These are phyloP conservation scores for Synanthedon tipuliformis DNA, from an alignment of 2,888 invertebrate genomes.

Conservation along the genomic window DNA sequence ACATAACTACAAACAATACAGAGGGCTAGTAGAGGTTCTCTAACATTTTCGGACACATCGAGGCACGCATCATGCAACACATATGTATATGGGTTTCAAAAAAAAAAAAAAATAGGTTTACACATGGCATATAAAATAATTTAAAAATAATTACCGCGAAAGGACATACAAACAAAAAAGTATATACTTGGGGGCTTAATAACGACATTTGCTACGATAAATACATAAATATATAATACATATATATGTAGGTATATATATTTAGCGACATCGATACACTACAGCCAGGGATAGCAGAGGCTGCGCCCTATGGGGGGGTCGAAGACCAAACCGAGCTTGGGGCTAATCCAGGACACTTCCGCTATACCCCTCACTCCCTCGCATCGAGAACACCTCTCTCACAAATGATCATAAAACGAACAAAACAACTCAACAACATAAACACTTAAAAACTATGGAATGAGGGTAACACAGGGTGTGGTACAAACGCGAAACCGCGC, in stretches of 20 bases:
- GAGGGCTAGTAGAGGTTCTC: slow-evolving; percentile 56
- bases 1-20: slow-evolving; percentile 65
- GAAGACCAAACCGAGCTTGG: slow-evolving; percentile 61
- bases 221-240: slow-evolving; percentile 40
- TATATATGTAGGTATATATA: slow-evolving; percentile 35
- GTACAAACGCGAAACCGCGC: slow-evolving; percentile 29
- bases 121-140: slow-evolving; percentile 19
- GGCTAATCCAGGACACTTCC: slow-evolving; percentile 64
- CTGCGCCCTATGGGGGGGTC: slow-evolving; percentile 64
- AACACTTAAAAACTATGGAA: slow-evolving; percentile 42
- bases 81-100: slow-evolving; percentile 48
- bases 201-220: slow-evolving; percentile 51
- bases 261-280: slow-evolving; percentile 68
- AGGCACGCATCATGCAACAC: slow-evolving; percentile 70
- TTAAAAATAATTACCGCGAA: slow-evolving; percentile 12
- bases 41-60: slow-evolving; percentile 62
- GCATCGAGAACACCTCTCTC: slow-evolving; percentile 71
- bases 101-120: slow-evolving; percentile 36
- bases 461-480: slow-evolving; percentile 37
- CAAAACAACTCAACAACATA: slow-evolving; percentile 59
- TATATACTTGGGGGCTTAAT: slow-evolving; percentile 25
- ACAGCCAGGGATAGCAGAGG: slow-evolving; percentile 69
- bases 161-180: slow-evolving; percentile 23
- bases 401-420: slow-evolving; percentile 67
- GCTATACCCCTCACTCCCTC: slow-evolving; percentile 70